Evolutionary conservation across 2,888 invertebrate genomes (phyloP), one percentile per base, ranked within the genome.

Genomic region (Coenonympha arcania): DNA sequence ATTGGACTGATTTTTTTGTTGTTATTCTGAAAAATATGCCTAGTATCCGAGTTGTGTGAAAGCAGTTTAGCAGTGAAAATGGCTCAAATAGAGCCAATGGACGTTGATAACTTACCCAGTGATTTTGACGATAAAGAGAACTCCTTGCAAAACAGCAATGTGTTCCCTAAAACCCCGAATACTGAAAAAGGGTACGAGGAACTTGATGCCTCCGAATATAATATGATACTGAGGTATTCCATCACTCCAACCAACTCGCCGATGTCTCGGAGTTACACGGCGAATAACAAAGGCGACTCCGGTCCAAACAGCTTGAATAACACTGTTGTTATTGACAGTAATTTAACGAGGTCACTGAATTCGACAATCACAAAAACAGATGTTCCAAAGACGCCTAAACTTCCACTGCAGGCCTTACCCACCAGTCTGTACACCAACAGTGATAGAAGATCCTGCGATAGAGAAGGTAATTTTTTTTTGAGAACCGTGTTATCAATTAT

Each of bases 41-140:
- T 47, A 6, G 6, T 31, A 20, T 54, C 26, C 33, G 18, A 39
- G 57, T 48, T 48, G 55, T 57, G 46, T 53, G 41, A 31, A 43
- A 58, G 54, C 52, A 54, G 48, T 57, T 52, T 22, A 49, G n/a
- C n/a, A n/a, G n/a, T n/a, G n/a, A n/a, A 53, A 61, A 85, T 84
- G 84, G 81, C 82, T 73, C 74, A 79, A 54, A 62, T 62, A 18
- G 82, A 82, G 72, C 78, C 82, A 0, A 84, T 86, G 83, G 85
- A 85, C 50, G 66, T 83, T 56, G 84, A 79, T 61, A 62, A 59
- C 40, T 66, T 76, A 47, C 70, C 76, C 54, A 73, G 68, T 73
- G 82, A 79, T 44, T 84, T 81, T 62, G 85, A 86, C 54, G 75
- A 85, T 58, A 86, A 85, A 63, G 86, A 86, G 57, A 86, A 85